Percentiles rank a stretch among this genome's conserved stretches.
Evolutionary conservation across 2,113 vertebrate genomes (phyloP).

Genomic region (Corythornis cristatus): DNA sequence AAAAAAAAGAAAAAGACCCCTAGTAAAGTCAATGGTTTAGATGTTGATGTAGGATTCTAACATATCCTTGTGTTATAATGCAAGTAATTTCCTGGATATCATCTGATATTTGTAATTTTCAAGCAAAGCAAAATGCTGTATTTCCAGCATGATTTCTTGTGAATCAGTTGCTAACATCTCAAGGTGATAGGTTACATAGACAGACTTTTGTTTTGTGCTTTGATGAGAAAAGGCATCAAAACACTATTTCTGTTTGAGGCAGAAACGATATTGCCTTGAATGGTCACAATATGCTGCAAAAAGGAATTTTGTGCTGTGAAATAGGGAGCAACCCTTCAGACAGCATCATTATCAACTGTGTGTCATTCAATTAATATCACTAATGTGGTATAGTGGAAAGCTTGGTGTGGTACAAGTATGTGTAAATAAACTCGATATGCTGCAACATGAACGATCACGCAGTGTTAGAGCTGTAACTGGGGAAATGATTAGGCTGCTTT

Average conservation of each 20-base stretch:
- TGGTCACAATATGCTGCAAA: not conserved
- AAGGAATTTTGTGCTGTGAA: not conserved
- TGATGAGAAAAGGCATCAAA: not conserved
- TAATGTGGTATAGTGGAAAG: not conserved
- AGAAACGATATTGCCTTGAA: not conserved
- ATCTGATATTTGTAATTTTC: not conserved
- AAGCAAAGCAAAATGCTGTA: not conserved
- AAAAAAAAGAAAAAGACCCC: not conserved
- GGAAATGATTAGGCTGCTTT: not conserved
- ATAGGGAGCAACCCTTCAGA: not conserved
- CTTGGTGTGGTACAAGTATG: not conserved
- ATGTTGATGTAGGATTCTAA: not conserved
- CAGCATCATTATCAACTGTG: not conserved
- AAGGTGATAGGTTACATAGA: not conserved
- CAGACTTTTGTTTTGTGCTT: not conserved
- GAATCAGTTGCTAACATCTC: not conserved
- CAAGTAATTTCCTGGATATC: not conserved
- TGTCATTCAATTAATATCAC: not conserved
- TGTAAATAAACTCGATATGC: not conserved
- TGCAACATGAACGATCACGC: not conserved
- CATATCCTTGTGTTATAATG: not conserved
- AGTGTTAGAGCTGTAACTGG: not conserved
- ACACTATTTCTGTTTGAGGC: not conserved
- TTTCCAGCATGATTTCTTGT: not conserved
- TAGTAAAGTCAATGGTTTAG: not conserved